Evolutionary conservation across 2,113 vertebrate species (phyloP).

Genomic region (Pelusios castaneus): DNA sequence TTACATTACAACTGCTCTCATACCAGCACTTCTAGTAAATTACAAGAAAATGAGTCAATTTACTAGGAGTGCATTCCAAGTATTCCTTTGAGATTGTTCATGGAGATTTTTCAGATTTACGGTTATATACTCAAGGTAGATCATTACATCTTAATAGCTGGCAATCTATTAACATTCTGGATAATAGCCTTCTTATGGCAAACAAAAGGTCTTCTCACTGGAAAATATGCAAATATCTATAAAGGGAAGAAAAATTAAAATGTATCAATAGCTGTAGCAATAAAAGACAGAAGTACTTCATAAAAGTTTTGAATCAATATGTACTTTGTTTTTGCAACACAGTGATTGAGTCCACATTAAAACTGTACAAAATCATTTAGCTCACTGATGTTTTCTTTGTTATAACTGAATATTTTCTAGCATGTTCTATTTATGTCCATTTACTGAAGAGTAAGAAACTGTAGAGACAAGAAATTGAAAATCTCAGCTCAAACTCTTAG

Average conservation of each 20-base stretch:
- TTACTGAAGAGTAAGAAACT: neutral
- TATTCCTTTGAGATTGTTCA: constrained; percentile 70
- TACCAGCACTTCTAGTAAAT: constrained; percentile 71
- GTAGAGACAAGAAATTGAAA: neutral
- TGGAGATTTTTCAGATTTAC: constrained; percentile 73
- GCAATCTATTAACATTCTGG: constrained; percentile 64
- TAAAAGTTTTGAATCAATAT: constrained; percentile 46
- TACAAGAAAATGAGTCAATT: constrained; percentile 74
- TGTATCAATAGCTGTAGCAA: constrained; percentile 47
- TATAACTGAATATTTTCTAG: constrained; percentile 21
- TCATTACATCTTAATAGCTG: constrained; percentile 73
- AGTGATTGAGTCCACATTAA: constrained; percentile 5
- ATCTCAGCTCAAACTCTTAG: neutral
- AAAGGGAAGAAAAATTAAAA: constrained; percentile 63
- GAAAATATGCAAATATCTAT: constrained; percentile 59
- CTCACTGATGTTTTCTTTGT: neutral
- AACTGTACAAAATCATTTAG: constrained; percentile 43
- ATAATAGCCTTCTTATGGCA: constrained; percentile 62
- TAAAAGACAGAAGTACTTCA: constrained; percentile 41
- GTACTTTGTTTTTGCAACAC: constrained; percentile 15
- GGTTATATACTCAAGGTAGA: constrained; percentile 72
- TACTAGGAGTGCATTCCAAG: constrained; percentile 70
- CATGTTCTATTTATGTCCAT: neutral
- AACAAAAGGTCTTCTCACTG: constrained; percentile 60
- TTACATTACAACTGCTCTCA: constrained; percentile 57